Conservation (phyloP, 1,140 invertebrate species). For the Antheraea pernyi region DNA sequence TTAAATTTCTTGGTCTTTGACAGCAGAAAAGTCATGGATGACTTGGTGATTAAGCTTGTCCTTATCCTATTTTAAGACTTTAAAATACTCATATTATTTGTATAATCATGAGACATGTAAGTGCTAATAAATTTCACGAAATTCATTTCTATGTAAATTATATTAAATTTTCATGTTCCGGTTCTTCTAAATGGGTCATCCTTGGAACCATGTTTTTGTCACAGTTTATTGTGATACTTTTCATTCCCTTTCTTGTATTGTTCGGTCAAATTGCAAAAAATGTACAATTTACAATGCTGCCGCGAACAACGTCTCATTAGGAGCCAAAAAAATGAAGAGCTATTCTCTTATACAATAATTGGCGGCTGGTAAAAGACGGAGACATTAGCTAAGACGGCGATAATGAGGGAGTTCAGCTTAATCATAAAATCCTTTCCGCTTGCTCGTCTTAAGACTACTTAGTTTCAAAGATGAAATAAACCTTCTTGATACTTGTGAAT, state of each 20-base stretch:
- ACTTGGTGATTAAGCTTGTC: too few relatives aligned
- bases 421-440: conserved; percentile 32
- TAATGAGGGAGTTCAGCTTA: conserved; percentile 24
- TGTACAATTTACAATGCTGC: background rate
- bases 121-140: too few relatives aligned
- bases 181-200: background rate
- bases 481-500: conserved; percentile 21
- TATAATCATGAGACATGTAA: too few relatives aligned
- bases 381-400: conserved; percentile 22
- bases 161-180: too few relatives aligned
- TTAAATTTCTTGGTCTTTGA: too few relatives aligned
- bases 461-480: conserved; percentile 16
- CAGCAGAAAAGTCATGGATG: too few relatives aligned
- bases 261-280: background rate
- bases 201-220: background rate
- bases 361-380: conserved; percentile 15
- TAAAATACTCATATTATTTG: too few relatives aligned
- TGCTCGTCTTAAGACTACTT: conserved; percentile 23
- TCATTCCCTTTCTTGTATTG: background rate
- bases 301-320: conserved; percentile 14
- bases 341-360: conserved; percentile 8
- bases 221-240: background rate
- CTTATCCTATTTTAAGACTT: too few relatives aligned
- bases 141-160: too few relatives aligned
- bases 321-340: conserved; percentile 1